Percentiles rank a stretch among this genome's conserved stretches.
These are phyloP conservation scores for Himalopsyche phryganea DNA, from an alignment of 1,140 invertebrate species.

Conservation along the genomic window DNA sequence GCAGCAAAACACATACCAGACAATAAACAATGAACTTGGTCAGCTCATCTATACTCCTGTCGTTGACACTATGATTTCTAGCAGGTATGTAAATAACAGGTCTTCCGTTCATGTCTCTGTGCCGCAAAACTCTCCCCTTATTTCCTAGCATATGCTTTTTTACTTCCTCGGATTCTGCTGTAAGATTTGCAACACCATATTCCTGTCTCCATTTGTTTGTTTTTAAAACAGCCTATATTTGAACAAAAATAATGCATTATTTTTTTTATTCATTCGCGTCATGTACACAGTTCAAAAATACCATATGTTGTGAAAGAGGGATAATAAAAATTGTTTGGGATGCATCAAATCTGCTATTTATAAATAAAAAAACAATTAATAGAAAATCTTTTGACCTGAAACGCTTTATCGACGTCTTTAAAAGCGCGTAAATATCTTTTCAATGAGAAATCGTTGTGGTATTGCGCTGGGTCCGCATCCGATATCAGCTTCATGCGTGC, in stretches of 20 bases:
- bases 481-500: slow-evolving; percentile 66
- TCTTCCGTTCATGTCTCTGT: slow-evolving; percentile 65
- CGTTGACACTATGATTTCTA: slow-evolving; percentile 68
- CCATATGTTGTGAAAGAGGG: too few species aligned
- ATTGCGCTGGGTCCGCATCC: slow-evolving; percentile 66
- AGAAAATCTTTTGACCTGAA: slow-evolving; percentile 55
- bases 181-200: slow-evolving; percentile 61
- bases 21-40: slow-evolving; percentile 74
- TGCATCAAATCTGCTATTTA: neutral
- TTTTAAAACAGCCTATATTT: slow-evolving; percentile 65
- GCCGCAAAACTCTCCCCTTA: slow-evolving; percentile 64
- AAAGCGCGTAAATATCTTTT: slow-evolving; percentile 67
- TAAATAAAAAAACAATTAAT: too few species aligned
- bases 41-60: slow-evolving; percentile 68
- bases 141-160: slow-evolving; percentile 57
- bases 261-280: too few species aligned
- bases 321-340: neutral
- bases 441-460: slow-evolving; percentile 69
- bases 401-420: slow-evolving; percentile 65
- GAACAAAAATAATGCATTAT: too few species aligned
- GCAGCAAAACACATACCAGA: slow-evolving; percentile 51
- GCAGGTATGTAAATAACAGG: slow-evolving; percentile 74
- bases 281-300: neutral
- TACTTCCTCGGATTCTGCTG: slow-evolving; percentile 57
- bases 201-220: slow-evolving; percentile 74